These are phyloP conservation scores for rat (Rattus norvegicus) DNA, from an alignment of 2,113 vertebrate genomes.

Conservation along the genomic window DNA sequence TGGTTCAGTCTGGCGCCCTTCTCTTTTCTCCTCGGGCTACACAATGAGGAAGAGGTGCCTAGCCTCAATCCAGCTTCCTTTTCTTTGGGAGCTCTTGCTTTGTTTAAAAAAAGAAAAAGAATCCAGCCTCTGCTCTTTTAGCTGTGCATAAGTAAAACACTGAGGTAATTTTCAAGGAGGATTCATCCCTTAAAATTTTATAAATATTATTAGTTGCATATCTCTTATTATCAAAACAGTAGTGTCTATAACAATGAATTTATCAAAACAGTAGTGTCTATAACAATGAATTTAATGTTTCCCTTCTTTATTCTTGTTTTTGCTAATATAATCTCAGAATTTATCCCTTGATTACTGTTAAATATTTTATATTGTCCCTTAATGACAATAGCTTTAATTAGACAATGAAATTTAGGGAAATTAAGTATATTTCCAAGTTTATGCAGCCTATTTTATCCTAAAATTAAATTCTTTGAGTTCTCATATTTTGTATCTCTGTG, in stretches of 20 bases:
- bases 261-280: not conserved
- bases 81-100: not conserved
- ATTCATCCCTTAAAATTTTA: slow-evolving; percentile 18
- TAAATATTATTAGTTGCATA: slow-evolving; percentile 31
- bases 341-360: slow-evolving; percentile 15
- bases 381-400: slow-evolving; percentile 38
- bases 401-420: not conserved
- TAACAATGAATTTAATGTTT: slow-evolving; percentile 36
- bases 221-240: not conserved
- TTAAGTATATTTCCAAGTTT: slow-evolving; percentile 35
- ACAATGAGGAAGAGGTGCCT: not conserved
- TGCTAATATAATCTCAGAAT: slow-evolving; percentile 11
- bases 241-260: slow-evolving; percentile 3
- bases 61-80: not conserved
- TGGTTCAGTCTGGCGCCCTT: not conserved
- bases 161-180: slow-evolving; percentile 2
- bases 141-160: not conserved
- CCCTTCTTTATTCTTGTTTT: not conserved
- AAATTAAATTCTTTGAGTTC: slow-evolving; percentile 39
- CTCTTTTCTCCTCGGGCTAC: not conserved
- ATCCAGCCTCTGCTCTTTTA: not conserved
- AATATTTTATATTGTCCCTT: slow-evolving; percentile 35
- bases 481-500: slow-evolving; percentile 25
- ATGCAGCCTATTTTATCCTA: slow-evolving; percentile 24
- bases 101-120: not conserved